Percentiles rank a stretch among this genome's conserved stretches.
These are phyloP conservation scores for Pseudococcus viburni DNA, from an alignment of 2,888 invertebrate species.

Conservation along the genomic window DNA sequence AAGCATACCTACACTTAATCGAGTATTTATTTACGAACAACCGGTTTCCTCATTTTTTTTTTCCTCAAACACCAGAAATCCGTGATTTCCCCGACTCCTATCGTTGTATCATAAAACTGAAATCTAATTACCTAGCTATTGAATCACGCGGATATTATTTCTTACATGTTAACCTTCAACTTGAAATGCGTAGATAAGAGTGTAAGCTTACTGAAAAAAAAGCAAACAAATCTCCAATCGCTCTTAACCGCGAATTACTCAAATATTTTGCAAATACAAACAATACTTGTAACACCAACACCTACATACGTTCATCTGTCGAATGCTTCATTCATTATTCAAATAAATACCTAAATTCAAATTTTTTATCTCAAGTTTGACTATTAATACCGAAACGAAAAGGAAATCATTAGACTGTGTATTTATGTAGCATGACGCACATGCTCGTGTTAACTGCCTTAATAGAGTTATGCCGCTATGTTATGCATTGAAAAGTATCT, in stretches of 20 bases:
- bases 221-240: background rate
- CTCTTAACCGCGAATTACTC: background rate
- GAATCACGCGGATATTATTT: constrained; percentile 20
- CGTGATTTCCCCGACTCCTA: no score
- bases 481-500: background rate
- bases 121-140: background rate
- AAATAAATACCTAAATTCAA: background rate
- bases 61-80: background rate
- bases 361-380: background rate
- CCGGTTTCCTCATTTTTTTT: background rate
- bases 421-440: background rate
- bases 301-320: background rate
- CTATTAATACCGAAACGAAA: background rate
- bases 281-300: background rate
- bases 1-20: background rate
- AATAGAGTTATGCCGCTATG: background rate
- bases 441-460: background rate
- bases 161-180: constrained; percentile 15
- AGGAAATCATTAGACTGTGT: background rate
- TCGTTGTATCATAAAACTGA: background rate
- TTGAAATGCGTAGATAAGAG: background rate
- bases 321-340: no score
- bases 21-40: background rate
- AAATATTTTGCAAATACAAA: background rate
- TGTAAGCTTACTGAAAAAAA: background rate